Evolutionary conservation across 2,888 invertebrate species (phyloP).

Genomic region (Clanis bilineata): DNA sequence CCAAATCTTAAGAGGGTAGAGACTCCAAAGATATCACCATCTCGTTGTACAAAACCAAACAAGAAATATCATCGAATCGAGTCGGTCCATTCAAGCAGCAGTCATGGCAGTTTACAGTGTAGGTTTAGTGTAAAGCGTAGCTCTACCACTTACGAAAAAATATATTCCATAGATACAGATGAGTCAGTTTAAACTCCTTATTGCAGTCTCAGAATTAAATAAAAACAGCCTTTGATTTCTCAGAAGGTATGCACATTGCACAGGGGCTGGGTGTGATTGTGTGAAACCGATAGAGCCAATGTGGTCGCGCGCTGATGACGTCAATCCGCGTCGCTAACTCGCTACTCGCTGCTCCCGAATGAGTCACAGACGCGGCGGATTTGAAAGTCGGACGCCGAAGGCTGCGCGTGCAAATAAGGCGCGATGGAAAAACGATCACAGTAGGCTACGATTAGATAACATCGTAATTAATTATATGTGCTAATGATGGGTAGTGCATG

Average conservation of each 20-base stretch:
- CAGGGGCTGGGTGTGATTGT: conserved; percentile 37
- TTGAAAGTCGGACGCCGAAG: conserved; percentile 33
- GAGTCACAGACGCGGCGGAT: conserved; percentile 33
- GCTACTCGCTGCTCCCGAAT: conserved; percentile 34
- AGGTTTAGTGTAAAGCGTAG: not conserved
- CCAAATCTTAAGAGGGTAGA: no score
- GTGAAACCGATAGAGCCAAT: conserved; percentile 39
- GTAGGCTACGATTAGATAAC: conserved; percentile 20
- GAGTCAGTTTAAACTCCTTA: not conserved
- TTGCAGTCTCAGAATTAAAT: not conserved
- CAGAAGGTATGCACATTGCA: conserved; percentile 39
- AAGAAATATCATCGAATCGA: no score
- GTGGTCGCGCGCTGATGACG: conserved; percentile 46
- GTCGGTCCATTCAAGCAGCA: no score
- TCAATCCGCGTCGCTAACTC: conserved; percentile 37
- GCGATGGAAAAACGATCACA: conserved; percentile 15
- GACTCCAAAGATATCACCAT: no score
- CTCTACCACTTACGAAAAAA: not conserved
- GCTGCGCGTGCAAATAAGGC: conserved; percentile 23
- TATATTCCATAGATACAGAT: not conserved
- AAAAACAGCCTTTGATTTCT: conserved; percentile 34
- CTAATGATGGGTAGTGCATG: not conserved
- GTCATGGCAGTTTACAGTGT: no score
- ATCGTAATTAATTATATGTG: not conserved
- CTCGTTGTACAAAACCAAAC: no score